A percentile compares a stretch with the other conserved stretches of the same genome.
Conservation (phyloP, 2,113 vertebrate species). For the Ceyx cyanopectus region DNA sequence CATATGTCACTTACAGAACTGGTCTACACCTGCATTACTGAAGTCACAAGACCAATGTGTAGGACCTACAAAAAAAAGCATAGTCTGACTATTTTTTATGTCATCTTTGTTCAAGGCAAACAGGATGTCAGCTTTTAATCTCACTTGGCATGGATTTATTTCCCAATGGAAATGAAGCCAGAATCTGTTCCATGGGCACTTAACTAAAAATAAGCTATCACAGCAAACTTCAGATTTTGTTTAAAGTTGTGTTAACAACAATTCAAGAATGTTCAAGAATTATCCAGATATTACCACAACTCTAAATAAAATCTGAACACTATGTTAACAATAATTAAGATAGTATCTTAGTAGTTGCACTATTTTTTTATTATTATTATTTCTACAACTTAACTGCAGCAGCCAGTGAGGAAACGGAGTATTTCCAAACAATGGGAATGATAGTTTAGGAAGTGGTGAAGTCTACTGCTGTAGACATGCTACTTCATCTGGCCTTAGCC, state of each 20-base stretch:
- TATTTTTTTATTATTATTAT: not conserved
- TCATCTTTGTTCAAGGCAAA: not conserved
- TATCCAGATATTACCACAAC: too few relatives aligned
- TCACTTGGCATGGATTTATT: not conserved
- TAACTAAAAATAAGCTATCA: not conserved
- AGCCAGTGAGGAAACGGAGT: not conserved
- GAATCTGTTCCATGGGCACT: not conserved
- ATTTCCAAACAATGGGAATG: not conserved
- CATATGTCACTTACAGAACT: rapidly evolving
- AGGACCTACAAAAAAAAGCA: not conserved
- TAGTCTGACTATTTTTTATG: not conserved
- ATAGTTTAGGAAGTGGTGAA: not conserved
- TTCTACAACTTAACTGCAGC: not conserved
- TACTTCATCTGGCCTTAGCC: not conserved
- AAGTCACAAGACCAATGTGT: not conserved
- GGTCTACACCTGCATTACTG: not conserved
- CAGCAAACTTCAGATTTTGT: not conserved
- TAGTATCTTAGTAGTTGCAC: not conserved
- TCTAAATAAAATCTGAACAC: too few relatives aligned
- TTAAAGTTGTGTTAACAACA: not conserved
- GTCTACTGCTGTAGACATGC: not conserved
- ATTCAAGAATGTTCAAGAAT: too few relatives aligned
- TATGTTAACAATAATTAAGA: too few relatives aligned
- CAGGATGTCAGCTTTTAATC: not conserved
- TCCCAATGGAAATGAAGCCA: not conserved